Percentiles rank a stretch among this genome's conserved stretches.
phyloP scores from a whole-genome alignment of 2,888 invertebrate genomes.

The Anthoptus insignis region DNA sequence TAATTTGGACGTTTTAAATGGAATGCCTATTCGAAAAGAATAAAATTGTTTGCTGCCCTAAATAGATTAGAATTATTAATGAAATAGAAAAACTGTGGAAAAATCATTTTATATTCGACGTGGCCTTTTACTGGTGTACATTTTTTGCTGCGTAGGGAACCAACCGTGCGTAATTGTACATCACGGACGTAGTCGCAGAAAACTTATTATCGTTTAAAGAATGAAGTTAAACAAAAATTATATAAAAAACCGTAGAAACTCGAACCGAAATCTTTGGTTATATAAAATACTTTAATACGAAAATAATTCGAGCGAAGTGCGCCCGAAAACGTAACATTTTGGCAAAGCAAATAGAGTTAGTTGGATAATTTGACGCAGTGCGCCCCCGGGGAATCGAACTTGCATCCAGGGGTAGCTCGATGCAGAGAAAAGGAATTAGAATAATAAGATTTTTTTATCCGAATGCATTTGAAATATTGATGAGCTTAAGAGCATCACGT shows the following conservation, averaged over 20 bases:
- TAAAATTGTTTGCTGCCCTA: constrained; percentile 4
- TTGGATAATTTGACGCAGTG: constrained; percentile 72
- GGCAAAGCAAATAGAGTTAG: constrained; percentile 76
- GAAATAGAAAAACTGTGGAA: neutral
- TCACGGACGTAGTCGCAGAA: no score
- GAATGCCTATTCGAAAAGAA: constrained; percentile 26
- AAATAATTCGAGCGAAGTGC: constrained; percentile 45
- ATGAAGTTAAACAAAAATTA: no score
- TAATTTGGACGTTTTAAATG: constrained; percentile 30
- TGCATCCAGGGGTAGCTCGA: constrained; percentile 61
- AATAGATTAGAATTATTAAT: constrained; percentile 32
- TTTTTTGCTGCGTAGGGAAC: no score
- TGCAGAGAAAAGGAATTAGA: constrained; percentile 42
- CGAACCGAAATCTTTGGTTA: constrained; percentile 17
- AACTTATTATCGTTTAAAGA: no score
- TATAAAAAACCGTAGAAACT: neutral
- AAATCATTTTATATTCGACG: neutral
- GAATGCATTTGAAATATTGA: constrained; percentile 65
- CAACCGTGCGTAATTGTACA: no score
- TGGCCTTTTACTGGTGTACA: no score
- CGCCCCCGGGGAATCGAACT: constrained; percentile 65
- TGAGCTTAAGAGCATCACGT: constrained; percentile 47
- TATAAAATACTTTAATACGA: constrained; percentile 46
- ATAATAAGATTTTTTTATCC: constrained; percentile 62
- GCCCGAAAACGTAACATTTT: constrained; percentile 54